Evolutionary conservation across 1,140 invertebrate genomes (phyloP), one percentile per base, ranked within the genome.

Genomic region (Lerema accius): DNA sequence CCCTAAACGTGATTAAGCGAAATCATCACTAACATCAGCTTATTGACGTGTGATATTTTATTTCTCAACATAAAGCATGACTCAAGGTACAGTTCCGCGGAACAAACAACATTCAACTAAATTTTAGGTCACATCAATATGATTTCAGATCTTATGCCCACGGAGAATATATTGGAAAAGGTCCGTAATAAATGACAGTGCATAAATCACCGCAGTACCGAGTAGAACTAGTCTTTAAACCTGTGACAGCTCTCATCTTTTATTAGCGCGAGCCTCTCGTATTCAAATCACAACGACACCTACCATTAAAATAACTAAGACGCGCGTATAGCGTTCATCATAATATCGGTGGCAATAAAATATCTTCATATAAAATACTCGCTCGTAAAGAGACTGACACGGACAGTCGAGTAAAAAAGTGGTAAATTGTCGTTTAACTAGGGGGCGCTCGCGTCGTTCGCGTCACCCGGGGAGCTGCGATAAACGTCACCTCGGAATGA

Each of bases 401-500:
- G 78, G 77, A 71, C 81, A 83, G 73, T 78, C 71, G 63, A 73
- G 78, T 80, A 76, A 69, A 81, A 78, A 81, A 82, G 73, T 77
- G 82, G 81, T 85, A 84, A 87, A 82, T 80, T 75, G 77, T 83
- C 76, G 74, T 82, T 82, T 82, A 80, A 73, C 73, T 76, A 80
- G 74, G 76, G 71, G 71, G 67, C 66, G 61, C 68, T 16, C 65
- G 69, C 71, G 63, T 69, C 69, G 63, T 71, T 32, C 28, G 28
- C 78, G 73, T 81, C 80, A 76, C 82, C 74, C 76, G 69, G 79
- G 85, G 84, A 82, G 77, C 70, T 59, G 73, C 84, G 79, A 85
- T 86, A 84, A 86, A 86, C 78, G 86, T 86, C 86, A 82, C 77
- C 71, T 82, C 69, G 82, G 84, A 85, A 89, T 86, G 84, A 80